Evolutionary conservation across 2,888 invertebrate genomes (phyloP).

Genomic region (Ferdinandea cuprea): DNA sequence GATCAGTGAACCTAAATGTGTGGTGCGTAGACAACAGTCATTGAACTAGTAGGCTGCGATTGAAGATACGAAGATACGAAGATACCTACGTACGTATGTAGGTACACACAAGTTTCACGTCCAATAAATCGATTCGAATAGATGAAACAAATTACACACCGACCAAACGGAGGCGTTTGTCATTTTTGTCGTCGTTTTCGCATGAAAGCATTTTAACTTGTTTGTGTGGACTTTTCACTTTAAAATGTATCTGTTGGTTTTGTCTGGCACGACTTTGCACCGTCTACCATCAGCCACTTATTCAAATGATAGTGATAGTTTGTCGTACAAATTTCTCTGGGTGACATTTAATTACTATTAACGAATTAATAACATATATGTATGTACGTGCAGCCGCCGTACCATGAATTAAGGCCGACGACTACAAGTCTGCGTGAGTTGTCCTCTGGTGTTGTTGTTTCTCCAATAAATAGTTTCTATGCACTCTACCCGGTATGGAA

Average conservation of each 20-base stretch:
- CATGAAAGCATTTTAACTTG: conserved; percentile 12
- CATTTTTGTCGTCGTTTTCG: conserved; percentile 5
- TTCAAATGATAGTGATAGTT: conserved; percentile 50
- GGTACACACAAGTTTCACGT: background rate
- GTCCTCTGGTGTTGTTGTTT: background rate
- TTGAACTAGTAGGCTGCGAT: conserved; percentile 54
- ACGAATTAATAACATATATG: conserved; percentile 51
- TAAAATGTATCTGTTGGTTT: conserved; percentile 27
- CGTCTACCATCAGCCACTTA: conserved; percentile 7
- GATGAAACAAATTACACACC: background rate
- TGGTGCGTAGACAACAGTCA: conserved; percentile 28
- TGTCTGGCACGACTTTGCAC: conserved; percentile 55
- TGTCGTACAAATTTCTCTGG: conserved; percentile 58
- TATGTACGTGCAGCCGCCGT: conserved; percentile 36
- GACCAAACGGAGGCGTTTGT: conserved; percentile 26
- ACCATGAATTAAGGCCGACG: conserved; percentile 53
- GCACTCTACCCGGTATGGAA: conserved; percentile 28
- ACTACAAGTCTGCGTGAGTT: conserved; percentile 53
- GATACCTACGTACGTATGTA: too few species aligned
- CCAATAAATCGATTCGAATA: background rate
- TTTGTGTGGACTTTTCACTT: conserved; percentile 23
- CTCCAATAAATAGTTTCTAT: conserved; percentile 6
- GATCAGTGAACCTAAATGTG: conserved; percentile 45
- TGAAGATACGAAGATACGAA: too few species aligned
- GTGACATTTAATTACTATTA: conserved; percentile 63